phyloP scores from a whole-genome alignment of 2,113 vertebrate genomes.

The Leptodactylus fuscus region DNA sequence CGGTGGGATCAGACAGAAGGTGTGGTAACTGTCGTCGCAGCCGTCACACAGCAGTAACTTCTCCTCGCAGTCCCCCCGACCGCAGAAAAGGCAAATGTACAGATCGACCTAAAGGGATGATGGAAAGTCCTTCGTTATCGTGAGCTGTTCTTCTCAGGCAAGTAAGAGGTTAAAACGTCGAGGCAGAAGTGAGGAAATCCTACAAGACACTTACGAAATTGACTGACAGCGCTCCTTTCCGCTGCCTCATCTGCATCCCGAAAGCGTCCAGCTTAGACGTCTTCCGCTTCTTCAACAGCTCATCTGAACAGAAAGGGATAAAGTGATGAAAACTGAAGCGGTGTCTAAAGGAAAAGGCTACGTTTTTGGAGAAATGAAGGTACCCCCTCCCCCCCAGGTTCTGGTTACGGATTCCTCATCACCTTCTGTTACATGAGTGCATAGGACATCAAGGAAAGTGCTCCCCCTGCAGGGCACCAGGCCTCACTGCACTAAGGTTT shows the following conservation, averaged over 20 bases:
- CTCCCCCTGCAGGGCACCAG: background rate
- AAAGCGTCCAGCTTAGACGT: conserved; percentile 90
- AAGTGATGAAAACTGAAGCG: no score
- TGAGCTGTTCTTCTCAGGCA: no score
- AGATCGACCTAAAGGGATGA: conserved; percentile 84
- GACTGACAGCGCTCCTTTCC: conserved; percentile 92
- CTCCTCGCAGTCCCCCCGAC: conserved; percentile 94
- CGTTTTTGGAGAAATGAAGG: no score
- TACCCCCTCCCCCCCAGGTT: no score
- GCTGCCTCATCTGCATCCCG: conserved; percentile 95
- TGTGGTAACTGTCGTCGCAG: conserved; percentile 98
- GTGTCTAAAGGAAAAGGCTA: no score
- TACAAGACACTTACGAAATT: conserved; percentile 87
- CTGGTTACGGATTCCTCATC: no score
- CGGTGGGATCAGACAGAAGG: conserved; percentile 95
- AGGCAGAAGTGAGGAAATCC: no score
- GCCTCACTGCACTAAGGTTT: background rate
- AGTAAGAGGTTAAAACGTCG: background rate
- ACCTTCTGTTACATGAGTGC: no score
- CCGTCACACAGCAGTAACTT: conserved; percentile 93
- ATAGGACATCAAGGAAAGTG: background rate
- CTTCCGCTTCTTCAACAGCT: conserved; percentile 77
- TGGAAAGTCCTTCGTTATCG: no score
- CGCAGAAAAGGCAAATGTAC: conserved; percentile 95
- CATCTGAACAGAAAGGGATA: conserved; percentile 67